Base-by-base conservation (phyloP, 1,140 invertebrate genomes). In the Caerostris extrusa region DNA sequence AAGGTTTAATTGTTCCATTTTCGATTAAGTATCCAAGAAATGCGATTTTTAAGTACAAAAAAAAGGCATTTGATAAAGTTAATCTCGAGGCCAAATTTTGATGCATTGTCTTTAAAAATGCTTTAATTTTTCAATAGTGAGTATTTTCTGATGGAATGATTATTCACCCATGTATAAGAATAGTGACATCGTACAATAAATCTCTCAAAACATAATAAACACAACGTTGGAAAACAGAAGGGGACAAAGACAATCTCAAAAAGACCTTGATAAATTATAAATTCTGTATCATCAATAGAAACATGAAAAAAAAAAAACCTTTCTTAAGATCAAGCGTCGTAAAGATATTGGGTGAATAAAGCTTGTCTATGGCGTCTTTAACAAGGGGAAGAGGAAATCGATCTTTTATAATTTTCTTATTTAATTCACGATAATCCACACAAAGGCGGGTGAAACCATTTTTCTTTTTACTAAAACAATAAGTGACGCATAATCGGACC, bases 141-240 rank as follows among this genome's bases (percentile, higher is more conserved):
- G 61, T 6, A 50, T 50, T 64, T 50, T 61, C 19, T 2, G 85
- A 87, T 5, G 85, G 85, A 14, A 87, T 87, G 19, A 87, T 87
- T 10, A 87, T 64, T 87, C 85, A 57, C 50, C 85, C 85, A 87
- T 87, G 14, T 87, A 87, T 64, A 58, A 34, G 7, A 19, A 87
- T 50, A 61, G 85, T 87, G 19, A n/a, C 19, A 64, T 87, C 85
- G 3, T 61, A 19, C 50, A 34, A 10, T 3, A 87, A 57, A 58
- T 87, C n/a, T 50, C 85, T 56, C 5, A 87, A 87, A 58, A 87
- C 58, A 87, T 50, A 50, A 57, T 10, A 60, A 50, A 87, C 5
- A 87, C 10, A 64, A 10, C 58, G 7, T 64, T 87, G 57, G 5
- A 82, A 82, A 82, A 5, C 34, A 4, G 77, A 3, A 12, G 50